Percentiles rank a stretch among this genome's conserved stretches.
Evolutionary conservation across 1,140 invertebrate species (phyloP).

Genomic region (Solenopsis fugax): DNA sequence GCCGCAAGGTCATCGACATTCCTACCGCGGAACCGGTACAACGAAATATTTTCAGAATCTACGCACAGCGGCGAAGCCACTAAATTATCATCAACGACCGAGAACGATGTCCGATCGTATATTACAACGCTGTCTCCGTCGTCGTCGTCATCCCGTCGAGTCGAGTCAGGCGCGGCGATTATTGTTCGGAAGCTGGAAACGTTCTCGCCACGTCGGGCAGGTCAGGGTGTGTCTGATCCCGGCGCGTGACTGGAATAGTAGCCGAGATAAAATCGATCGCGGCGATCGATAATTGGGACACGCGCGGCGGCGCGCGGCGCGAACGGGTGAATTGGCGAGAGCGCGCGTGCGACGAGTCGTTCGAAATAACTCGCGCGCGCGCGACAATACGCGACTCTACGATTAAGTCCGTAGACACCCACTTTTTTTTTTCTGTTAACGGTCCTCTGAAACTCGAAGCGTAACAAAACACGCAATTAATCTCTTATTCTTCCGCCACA

Average conservation of each 20-base stretch:
- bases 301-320: not conserved
- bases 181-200: slow-evolving; percentile 58
- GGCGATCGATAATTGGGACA: slow-evolving; percentile 45
- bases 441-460: not conserved
- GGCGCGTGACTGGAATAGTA: slow-evolving; percentile 51
- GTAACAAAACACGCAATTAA: not conserved
- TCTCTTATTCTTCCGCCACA: slow-evolving; percentile 17
- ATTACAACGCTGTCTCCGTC: slow-evolving; percentile 13
- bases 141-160: not conserved
- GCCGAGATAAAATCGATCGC: slow-evolving; percentile 55
- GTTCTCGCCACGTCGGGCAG: slow-evolving; percentile 47
- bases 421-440: not conserved
- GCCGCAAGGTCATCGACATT: slow-evolving; percentile 53
- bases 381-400: slow-evolving; percentile 10
- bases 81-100: slow-evolving; percentile 46
- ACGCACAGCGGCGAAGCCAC: not conserved
- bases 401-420: not conserved
- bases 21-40: slow-evolving; percentile 11
- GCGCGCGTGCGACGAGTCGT: not conserved
- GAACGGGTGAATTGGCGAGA: not conserved
- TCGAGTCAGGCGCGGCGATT: slow-evolving; percentile 30
- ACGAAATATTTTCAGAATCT: slow-evolving; percentile 33
- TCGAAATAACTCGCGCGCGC: not conserved
- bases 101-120: slow-evolving; percentile 4
- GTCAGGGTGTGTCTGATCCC: slow-evolving; percentile 61